Evolutionary conservation across 2,113 vertebrate genomes (phyloP), one percentile per base, ranked within the genome.

Genomic region (Castor canadensis): DNA sequence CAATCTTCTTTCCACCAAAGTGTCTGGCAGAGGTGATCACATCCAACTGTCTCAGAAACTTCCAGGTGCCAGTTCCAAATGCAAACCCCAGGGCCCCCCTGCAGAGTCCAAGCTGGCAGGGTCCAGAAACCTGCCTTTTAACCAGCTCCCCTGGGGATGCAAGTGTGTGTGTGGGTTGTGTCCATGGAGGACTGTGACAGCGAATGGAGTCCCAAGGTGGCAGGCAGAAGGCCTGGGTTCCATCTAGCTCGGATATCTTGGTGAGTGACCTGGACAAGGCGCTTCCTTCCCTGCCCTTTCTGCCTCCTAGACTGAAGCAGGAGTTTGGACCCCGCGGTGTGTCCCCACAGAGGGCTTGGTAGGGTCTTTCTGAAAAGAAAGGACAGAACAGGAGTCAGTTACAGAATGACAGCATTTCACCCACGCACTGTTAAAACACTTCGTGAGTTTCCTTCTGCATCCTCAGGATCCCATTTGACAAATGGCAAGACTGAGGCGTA

Each of bases 381-480:
- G n/a, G n/a, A n/a, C n/a, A n/a, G n/a, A n/a, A n/a, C n/a, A n/a
- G n/a, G n/a, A n/a, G n/a, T n/a, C n/a, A n/a, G n/a, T n/a, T n/a
- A n/a, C n/a, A n/a, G n/a, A n/a, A n/a, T n/a, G n/a, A n/a, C n/a
- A n/a, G n/a, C n/a, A n/a, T n/a, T n/a, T n/a, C n/a, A n/a, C n/a
- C n/a, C n/a, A n/a, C n/a, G n/a, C n/a, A n/a, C n/a, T n/a, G n/a
- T n/a, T n/a, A n/a, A 32, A 58, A 47, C 2, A 0, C 64, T 73
- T 11, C 0, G 0, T 32, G 67, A 10, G 24, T 43, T 79, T 49
- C n/a, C 24, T 56, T 52, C 40, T 6, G 15, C 32, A 40, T 92
- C 92, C 69, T 90, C 93, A 71, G 28, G 26, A 3, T 76, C 43
- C 69, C 87, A 73, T 95, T 97, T 96, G 89, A 77, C 80, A 92